Conservation (phyloP, 2,888 invertebrate genomes). For the Monopis laevigella region DNA sequence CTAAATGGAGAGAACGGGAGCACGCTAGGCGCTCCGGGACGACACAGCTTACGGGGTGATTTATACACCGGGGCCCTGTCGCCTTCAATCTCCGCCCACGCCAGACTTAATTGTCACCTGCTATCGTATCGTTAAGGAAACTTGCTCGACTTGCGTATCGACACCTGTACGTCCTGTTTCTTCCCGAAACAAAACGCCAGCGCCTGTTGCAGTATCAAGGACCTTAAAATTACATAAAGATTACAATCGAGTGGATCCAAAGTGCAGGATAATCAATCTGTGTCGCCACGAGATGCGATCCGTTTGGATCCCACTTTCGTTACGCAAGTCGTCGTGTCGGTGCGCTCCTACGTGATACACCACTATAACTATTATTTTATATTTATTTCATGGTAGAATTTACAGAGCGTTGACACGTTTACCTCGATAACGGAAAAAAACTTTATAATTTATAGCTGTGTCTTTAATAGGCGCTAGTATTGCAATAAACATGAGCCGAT, state of each 20-base stretch:
- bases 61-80: constrained; percentile 25
- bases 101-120: constrained; percentile 3
- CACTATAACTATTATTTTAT: no score
- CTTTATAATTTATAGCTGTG: no score
- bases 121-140: no score
- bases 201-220: no score
- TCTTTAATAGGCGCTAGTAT: no score
- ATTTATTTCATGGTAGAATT: no score
- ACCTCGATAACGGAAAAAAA: no score
- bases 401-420: no score
- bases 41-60: constrained; percentile 32
- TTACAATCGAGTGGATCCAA: neutral
- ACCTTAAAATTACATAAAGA: no score
- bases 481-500: no score
- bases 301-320: neutral
- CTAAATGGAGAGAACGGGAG: constrained; percentile 23
- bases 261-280: neutral
- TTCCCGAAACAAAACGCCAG: no score
- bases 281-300: constrained; percentile 5
- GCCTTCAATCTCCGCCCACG: neutral
- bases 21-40: constrained; percentile 14
- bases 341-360: neutral
- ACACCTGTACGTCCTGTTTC: no score
- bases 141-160: neutral
- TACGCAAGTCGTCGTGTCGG: constrained; percentile 1